Percentiles rank a stretch among this genome's conserved stretches.
These are phyloP conservation scores for Slavum lentiscoides DNA, from an alignment of 2,888 invertebrate genomes.

Conservation along the genomic window DNA sequence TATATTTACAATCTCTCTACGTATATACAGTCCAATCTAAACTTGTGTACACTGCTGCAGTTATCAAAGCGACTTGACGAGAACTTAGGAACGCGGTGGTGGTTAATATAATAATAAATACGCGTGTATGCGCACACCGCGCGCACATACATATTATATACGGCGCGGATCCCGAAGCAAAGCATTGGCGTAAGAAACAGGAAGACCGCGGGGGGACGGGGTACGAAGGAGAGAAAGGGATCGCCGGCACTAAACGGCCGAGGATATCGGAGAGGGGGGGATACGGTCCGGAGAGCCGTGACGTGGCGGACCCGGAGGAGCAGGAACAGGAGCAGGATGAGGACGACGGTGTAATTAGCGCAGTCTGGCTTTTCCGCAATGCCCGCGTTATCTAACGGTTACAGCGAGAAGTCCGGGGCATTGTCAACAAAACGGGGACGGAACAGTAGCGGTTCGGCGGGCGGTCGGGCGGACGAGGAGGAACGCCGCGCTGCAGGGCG, in stretches of 20 bases:
- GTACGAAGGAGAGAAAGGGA: too few species aligned
- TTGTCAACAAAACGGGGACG: conserved; percentile 41
- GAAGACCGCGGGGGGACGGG: too few species aligned
- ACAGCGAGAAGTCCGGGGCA: conserved; percentile 52
- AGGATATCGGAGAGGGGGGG: conserved; percentile 25
- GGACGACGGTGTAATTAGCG: conserved; percentile 37
- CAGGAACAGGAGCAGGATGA: background rate
- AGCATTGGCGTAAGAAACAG: background rate
- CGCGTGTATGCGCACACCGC: background rate
- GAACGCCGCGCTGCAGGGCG: background rate
- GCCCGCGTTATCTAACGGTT: conserved; percentile 51
- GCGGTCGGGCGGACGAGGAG: background rate
- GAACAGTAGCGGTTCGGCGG: background rate
- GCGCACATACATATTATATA: conserved; percentile 14
- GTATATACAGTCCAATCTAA: conserved; percentile 33
- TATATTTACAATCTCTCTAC: background rate
- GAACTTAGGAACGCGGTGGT: conserved; percentile 10
- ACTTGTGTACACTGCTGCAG: conserved; percentile 2
- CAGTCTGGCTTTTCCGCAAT: conserved; percentile 46
- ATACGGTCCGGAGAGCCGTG: conserved; percentile 8
- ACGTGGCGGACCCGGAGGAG: too few species aligned
- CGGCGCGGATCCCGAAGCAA: conserved; percentile 25
- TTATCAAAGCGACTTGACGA: conserved; percentile 34
- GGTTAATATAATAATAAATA: background rate
- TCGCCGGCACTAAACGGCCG: conserved; percentile 28